Conservation (phyloP, 2,113 vertebrate genomes). For the Saimiri boliviensis region DNA sequence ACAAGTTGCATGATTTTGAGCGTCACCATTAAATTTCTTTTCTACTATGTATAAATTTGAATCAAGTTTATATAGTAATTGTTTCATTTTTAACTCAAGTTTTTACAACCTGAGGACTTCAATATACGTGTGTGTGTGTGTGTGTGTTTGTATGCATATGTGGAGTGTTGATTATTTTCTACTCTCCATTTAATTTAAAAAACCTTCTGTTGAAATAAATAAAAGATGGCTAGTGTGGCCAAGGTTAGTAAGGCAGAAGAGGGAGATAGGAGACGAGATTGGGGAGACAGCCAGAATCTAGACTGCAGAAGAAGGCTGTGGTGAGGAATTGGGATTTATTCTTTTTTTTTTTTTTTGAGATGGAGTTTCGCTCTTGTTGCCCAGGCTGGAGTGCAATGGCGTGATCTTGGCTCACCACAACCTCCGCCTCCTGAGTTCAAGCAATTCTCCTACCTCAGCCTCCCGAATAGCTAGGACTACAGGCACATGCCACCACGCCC, state of each 20-base stretch:
- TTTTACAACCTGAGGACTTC: constrained; percentile 34
- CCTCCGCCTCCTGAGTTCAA: too few relatives aligned
- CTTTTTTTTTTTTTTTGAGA: too few relatives aligned
- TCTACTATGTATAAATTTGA: constrained; percentile 73
- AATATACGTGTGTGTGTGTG: background rate
- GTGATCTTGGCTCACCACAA: too few relatives aligned
- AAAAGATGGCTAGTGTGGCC: background rate
- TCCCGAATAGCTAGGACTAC: too few relatives aligned
- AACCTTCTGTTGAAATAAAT: background rate
- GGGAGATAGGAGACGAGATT: background rate
- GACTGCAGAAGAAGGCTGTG: background rate
- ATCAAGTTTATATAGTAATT: constrained; percentile 1
- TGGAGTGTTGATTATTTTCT: background rate
- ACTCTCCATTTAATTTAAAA: constrained; percentile 9
- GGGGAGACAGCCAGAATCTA: background rate
- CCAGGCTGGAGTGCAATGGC: too few relatives aligned
- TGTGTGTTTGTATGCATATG: background rate
- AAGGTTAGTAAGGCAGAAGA: background rate
- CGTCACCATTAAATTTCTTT: constrained; percentile 75
- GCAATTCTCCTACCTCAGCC: too few relatives aligned
- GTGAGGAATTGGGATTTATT: background rate
- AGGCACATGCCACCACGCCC: too few relatives aligned
- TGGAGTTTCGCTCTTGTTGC: too few relatives aligned
- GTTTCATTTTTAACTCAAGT: constrained; percentile 2
- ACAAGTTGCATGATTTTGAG: constrained; percentile 73